Evolutionary conservation across 2,113 vertebrate genomes (phyloP).

Genomic region (Aptenodytes forsteri): DNA sequence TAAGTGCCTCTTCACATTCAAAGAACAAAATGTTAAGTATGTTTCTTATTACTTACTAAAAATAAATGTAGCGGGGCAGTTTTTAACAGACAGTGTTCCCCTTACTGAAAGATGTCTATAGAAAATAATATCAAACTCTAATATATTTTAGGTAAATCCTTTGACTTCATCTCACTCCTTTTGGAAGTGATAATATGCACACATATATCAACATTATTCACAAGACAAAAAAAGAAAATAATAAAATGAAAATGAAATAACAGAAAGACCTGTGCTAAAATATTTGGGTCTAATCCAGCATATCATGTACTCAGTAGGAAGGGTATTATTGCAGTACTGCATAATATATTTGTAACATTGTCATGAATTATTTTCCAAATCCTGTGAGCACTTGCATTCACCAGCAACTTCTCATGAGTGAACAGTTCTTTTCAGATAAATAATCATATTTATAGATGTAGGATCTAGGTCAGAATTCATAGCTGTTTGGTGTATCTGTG

Average conservation of each 20-base stretch:
- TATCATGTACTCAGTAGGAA: neutral
- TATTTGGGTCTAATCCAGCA: neutral
- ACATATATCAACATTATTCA: neutral
- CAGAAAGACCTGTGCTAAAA: neutral
- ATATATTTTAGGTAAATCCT: neutral
- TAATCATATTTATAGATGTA: neutral
- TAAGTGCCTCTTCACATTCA: neutral
- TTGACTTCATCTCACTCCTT: neutral
- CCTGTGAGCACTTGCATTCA: neutral
- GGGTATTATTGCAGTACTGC: neutral
- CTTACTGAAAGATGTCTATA: neutral
- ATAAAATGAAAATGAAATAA: neutral
- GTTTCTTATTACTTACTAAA: conserved; percentile 6
- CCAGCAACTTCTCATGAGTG: neutral
- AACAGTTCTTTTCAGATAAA: neutral
- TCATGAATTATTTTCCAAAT: neutral
- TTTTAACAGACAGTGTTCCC: neutral
- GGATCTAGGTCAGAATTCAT: neutral
- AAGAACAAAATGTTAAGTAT: conserved; percentile 32
- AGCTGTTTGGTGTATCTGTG: neutral
- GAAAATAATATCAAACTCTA: neutral
- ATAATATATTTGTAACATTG: neutral
- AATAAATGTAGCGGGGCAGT: neutral
- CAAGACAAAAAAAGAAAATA: neutral
- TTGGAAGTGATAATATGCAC: neutral